Base-by-base conservation (phyloP, 2,113 vertebrate genomes). In the Ammodytes marinus region DNA sequence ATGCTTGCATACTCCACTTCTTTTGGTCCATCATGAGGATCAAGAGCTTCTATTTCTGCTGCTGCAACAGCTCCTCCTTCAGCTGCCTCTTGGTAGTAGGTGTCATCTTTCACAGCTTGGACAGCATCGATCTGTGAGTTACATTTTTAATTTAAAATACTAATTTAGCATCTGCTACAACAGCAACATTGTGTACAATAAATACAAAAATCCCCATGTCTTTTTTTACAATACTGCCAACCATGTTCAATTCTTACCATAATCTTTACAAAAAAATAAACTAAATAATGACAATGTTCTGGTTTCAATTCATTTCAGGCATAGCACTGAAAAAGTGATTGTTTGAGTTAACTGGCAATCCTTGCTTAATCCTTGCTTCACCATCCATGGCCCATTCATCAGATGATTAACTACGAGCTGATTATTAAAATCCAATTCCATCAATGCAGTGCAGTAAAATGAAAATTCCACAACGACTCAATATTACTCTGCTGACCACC, bases 1-100 rank as follows among this genome's bases (percentile, higher is more conserved):
- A 94, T 93, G 17, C 10, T 84, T 71, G 93, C 94, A 3, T 95
- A 95, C 39, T 86, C 61, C 27, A 90, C 81, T 0, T 94, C 91
- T 40, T 35, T 71, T 4, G 11, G 50, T 19, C 6, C 80, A 15
- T 12, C 0, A 13, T 63, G 3, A 0, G 2, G n/a, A 58, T 80
- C 64, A 6, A 49, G 42, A 11, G 15, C 2, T 1, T 49, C 45
- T 5, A 50, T 59, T 14, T 79, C 84, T 35, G 17, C 14, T 8
- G 43, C 72, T n/a, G 4, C 73, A 13, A 7, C 37, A 69, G 0
- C 57, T 66, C 40, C 37, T 67, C 4, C 45, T 64, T 77, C 54
- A 7, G 39, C 27, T 40, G n/a, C 6, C 12, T 71, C 42, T 63
- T 19, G 77, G 61, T 70, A 58, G 40, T 54, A 13, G 1, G 27